Evolutionary conservation across 2,888 invertebrate genomes (phyloP).

Genomic region (Nomada fucata): DNA sequence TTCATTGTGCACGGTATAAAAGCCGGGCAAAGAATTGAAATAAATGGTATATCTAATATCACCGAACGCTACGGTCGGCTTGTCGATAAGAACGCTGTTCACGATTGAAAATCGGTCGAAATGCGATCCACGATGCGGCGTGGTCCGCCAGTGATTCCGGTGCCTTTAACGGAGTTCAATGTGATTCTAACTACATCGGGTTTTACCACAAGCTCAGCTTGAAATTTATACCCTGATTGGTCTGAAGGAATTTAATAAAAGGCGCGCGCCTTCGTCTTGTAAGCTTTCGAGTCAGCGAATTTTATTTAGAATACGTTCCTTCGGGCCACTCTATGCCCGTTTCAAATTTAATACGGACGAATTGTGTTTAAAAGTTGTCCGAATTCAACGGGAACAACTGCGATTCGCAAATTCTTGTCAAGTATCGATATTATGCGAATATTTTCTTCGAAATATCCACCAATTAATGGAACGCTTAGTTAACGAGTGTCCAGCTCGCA

Average conservation of each 20-base stretch:
- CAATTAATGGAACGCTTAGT: too few species aligned
- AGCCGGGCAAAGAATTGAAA: conserved; percentile 13
- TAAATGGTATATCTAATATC: conserved; percentile 10
- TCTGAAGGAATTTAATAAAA: conserved; percentile 34
- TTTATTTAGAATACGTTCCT: conserved; percentile 13
- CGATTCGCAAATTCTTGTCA: too few species aligned
- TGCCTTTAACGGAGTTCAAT: conserved; percentile 6
- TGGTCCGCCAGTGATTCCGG: neutral
- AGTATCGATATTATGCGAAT: too few species aligned
- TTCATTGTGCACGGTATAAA: conserved; percentile 22
- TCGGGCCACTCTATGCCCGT: neutral
- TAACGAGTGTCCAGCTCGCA: too few species aligned
- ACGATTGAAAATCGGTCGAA: conserved; percentile 29
- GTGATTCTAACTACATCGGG: conserved; percentile 29
- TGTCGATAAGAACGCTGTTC: conserved; percentile 16
- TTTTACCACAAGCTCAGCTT: conserved; percentile 21
- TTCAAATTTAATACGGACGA: neutral
- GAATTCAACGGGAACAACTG: neutral
- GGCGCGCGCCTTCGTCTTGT: neutral
- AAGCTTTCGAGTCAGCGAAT: conserved; percentile 18
- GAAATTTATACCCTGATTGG: conserved; percentile 28
- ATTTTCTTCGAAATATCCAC: too few species aligned
- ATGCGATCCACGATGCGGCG: neutral
- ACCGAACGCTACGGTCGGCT: neutral
- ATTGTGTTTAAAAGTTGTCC: neutral